Percentiles rank a stretch among this genome's conserved stretches.
Evolutionary conservation across 2,113 vertebrate genomes (phyloP).

Genomic region (Eupsittula cactorum): DNA sequence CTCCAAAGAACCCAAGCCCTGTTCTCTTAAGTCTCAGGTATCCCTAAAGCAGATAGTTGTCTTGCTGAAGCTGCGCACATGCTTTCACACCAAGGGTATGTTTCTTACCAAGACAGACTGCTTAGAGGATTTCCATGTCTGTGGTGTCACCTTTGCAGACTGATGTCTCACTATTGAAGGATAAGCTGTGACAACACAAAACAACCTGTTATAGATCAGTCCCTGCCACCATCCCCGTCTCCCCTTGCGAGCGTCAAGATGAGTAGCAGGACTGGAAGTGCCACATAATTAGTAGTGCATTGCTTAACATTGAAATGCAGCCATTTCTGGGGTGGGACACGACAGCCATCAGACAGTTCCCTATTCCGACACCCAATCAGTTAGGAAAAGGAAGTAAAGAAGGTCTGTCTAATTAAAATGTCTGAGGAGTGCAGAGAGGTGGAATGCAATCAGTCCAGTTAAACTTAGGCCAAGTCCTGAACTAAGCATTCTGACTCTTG

Average conservation of each 20-base stretch:
- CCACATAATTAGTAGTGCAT: conserved; percentile 23
- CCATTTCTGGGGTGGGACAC: not conserved
- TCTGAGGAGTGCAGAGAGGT: conserved; percentile 36
- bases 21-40: not conserved
- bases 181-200: conserved; percentile 74
- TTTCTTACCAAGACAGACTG: conserved; percentile 78
- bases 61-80: not conserved
- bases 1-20: not conserved
- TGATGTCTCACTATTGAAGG: conserved; percentile 81
- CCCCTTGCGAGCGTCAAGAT: not conserved
- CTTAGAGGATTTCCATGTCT: conserved; percentile 83
- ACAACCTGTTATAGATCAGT: not conserved
- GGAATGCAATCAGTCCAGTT: conserved; percentile 48
- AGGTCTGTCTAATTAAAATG: conserved; percentile 28
- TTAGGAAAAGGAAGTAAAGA: conserved; percentile 28
- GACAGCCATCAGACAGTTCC: not conserved
- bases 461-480: not conserved
- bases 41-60: not conserved
- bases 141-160: conserved; percentile 76
- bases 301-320: conserved; percentile 11
- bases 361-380: not conserved
- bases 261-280: conserved; percentile 24
- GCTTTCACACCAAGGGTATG: not conserved
- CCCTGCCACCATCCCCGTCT: not conserved
- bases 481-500: not conserved